These are phyloP conservation scores for Linyphia triangularis DNA, from an alignment of 2,888 invertebrate genomes.

Conservation along the genomic window DNA sequence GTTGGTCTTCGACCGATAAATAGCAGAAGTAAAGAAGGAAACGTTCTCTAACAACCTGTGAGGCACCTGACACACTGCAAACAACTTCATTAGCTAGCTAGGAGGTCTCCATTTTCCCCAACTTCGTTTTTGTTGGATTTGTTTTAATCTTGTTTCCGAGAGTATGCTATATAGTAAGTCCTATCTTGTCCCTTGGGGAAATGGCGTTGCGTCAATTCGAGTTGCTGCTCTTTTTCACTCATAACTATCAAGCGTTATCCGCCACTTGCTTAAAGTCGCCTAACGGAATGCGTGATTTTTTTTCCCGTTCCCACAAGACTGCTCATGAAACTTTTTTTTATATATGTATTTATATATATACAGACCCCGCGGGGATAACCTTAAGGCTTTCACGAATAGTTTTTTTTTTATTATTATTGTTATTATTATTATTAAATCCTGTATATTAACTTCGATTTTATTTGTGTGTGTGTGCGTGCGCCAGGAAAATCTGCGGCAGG, in stretches of 20 bases:
- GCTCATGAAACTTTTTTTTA: neutral
- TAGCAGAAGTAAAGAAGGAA: conserved; percentile 20
- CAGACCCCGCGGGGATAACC: too few relatives aligned
- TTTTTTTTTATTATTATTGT: neutral
- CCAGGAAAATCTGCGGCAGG: neutral
- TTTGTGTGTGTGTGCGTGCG: too few relatives aligned
- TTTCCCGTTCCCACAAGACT: neutral
- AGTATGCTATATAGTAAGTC: too few relatives aligned
- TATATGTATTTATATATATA: too few relatives aligned
- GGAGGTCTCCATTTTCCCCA: conserved; percentile 77
- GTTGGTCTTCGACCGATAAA: conserved; percentile 42
- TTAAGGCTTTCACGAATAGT: neutral
- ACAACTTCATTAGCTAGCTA: conserved; percentile 71
- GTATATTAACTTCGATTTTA: too few relatives aligned
- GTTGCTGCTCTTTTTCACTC: conserved; percentile 35
- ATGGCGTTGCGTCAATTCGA: conserved; percentile 21
- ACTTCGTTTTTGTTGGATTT: conserved; percentile 77
- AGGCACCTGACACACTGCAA: conserved; percentile 73
- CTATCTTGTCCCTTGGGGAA: neutral
- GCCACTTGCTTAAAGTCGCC: neutral
- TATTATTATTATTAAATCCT: too few relatives aligned
- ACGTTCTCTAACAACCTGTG: conserved; percentile 48
- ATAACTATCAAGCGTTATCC: conserved; percentile 8
- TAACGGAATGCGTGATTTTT: conserved; percentile 32
- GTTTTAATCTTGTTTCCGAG: conserved; percentile 36